Base-by-base conservation (phyloP, 2,113 vertebrate species). In the Notiomystis cincta region DNA sequence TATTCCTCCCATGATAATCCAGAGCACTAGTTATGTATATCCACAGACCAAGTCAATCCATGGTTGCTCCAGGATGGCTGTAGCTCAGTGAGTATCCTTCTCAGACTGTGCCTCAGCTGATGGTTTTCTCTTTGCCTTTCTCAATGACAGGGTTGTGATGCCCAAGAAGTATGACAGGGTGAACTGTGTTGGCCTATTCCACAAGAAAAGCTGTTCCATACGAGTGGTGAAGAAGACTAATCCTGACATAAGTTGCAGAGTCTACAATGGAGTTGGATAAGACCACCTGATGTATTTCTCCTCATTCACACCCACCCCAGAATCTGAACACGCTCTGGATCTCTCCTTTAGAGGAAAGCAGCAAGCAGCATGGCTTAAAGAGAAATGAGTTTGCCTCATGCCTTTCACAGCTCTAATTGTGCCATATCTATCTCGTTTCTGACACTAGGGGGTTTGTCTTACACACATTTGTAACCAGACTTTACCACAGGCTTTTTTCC, bases 181-280 rank as follows among this genome's bases (percentile, higher is more conserved):
- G 66, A 97, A 96, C 27, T 97, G 96, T 30, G 73, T 96, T 45
- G 95, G 92, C 40, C 83, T 97, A 0, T 97, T 95, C 78, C 96
- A 97, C 83, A 96, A 93, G 89, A 96, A 96, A 75, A 96, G 88
- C 66, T 97, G 96, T 35, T 95, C 96, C 50, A 96, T 97, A 22
- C 86, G 91, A 19, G 96, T 97, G 47, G 96, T 97, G 66, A 96
- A 95, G 87, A 97, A 94, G 54, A 85, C 92, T 22, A 95, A 97
- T 56, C 96, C 96, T 65, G 95, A 96, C 9, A 42, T 95, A 76
- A 90, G 12, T 15, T 97, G 96, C 83, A 95, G 90, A 84, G 80
- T 97, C 96, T 96, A 96, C 83, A 92, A 93, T 17, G 92, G 92
- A 64, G 6, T 70, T 76, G 89, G 77, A 76, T 96, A 96, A 87